A percentile compares a stretch with the other conserved stretches of the same genome.
Evolutionary conservation across 2,888 invertebrate species (phyloP).

Genomic region (Oligia fasciuncula): DNA sequence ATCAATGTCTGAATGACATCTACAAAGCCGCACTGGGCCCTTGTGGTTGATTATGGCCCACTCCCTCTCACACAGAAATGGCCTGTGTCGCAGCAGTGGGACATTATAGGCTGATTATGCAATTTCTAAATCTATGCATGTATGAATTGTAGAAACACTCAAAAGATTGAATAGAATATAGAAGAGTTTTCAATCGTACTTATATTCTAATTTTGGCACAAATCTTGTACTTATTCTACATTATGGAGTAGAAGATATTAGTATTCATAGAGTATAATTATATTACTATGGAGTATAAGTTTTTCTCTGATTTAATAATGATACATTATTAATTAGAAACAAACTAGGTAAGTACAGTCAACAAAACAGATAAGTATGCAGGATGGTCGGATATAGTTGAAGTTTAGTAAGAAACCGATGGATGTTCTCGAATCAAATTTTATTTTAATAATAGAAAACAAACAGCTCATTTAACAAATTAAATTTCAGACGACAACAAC

Average conservation of each 20-base stretch:
- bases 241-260: background rate
- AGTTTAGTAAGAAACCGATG: too few relatives aligned
- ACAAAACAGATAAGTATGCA: too few relatives aligned
- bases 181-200: background rate
- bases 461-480: too few relatives aligned
- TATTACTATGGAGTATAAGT: background rate
- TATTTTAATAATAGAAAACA: too few relatives aligned
- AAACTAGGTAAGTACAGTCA: background rate
- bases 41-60: background rate
- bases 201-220: constrained; percentile 46
- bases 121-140: background rate
- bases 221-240: background rate
- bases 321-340: constrained; percentile 50
- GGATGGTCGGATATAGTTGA: too few relatives aligned
- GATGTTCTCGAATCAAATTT: too few relatives aligned
- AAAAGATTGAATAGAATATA: too few relatives aligned
- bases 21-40: background rate
- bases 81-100: background rate
- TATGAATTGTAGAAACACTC: background rate
- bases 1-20: background rate
- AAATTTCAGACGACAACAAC: too few relatives aligned
- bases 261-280: too few relatives aligned
- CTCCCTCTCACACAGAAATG: background rate
- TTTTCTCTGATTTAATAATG: constrained; percentile 53
- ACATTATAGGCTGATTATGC: background rate